phyloP scores from a whole-genome alignment of 2,888 invertebrate species.

The Ceratothoa steindachneri region DNA sequence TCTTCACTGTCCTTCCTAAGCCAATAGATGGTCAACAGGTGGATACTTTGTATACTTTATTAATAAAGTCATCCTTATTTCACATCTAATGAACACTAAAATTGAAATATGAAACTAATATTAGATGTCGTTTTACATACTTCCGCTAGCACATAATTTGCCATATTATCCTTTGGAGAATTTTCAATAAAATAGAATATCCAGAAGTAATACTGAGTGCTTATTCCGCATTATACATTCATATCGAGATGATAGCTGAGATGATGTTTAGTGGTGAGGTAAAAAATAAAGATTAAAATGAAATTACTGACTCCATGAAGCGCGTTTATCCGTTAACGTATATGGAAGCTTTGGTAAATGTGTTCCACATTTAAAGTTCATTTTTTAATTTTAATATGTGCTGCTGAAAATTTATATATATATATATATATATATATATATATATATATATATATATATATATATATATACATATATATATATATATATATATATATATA shows the following conservation, averaged over 20 bases:
- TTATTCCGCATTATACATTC: background rate
- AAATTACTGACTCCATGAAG: no score
- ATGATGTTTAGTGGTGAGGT: background rate
- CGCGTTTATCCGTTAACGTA: no score
- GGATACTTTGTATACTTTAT: conserved; percentile 7
- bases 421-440: no score
- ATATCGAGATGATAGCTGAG: background rate
- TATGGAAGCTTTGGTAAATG: no score
- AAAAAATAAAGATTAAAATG: background rate
- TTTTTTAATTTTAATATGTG: no score
- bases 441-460: no score
- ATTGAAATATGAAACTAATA: conserved; percentile 11
- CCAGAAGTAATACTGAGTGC: background rate
- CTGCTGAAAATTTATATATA: no score
- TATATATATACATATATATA: no score
- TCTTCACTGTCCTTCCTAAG: conserved; percentile 8
- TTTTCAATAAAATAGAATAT: background rate
- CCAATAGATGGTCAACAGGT: conserved; percentile 10
- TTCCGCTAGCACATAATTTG: background rate
- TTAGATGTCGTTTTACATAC: conserved; percentile 11
- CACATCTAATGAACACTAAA: conserved; percentile 10
- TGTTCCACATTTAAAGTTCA: no score
- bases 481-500: no score
- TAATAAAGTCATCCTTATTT: conserved; percentile 10
- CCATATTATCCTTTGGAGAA: background rate